Percentiles rank a stretch among this genome's conserved stretches.
Evolutionary conservation across 2,113 vertebrate species (phyloP).

Genomic region (Polypterus bichir): DNA sequence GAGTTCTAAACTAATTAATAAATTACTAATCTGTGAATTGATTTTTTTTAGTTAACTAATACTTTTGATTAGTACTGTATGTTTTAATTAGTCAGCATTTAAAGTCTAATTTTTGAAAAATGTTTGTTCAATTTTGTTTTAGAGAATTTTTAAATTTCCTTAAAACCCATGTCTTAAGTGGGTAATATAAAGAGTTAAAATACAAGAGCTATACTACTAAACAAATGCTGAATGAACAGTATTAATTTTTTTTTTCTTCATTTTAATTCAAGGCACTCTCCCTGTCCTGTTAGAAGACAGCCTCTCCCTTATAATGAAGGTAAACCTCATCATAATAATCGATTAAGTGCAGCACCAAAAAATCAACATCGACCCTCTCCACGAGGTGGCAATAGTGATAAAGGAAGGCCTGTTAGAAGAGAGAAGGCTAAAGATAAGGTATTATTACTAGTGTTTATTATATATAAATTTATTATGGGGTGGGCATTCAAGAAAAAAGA

Average conservation of each 20-base stretch:
- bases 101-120: neutral
- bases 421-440: conserved; percentile 86
- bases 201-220: neutral
- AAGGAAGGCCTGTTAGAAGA: conserved; percentile 65
- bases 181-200: neutral
- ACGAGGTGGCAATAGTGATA: conserved; percentile 59
- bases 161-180: too few species aligned
- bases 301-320: conserved; percentile 61
- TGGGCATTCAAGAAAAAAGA: neutral
- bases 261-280: conserved; percentile 54
- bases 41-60: too few species aligned
- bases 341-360: conserved; percentile 51
- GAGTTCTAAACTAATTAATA: too few species aligned
- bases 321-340: conserved; percentile 58
- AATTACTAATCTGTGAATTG: too few species aligned
- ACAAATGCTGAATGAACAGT: neutral
- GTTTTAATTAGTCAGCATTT: too few species aligned
- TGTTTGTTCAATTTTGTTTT: neutral
- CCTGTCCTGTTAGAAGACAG: conserved; percentile 63
- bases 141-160: neutral
- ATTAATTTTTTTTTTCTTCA: conserved; percentile 27
- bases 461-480: neutral
- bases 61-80: too few species aligned
- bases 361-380: conserved; percentile 59
- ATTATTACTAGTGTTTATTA: conserved; percentile 10